Evolutionary conservation across 2,888 invertebrate species (phyloP).

Genomic region (Netelia melanura): DNA sequence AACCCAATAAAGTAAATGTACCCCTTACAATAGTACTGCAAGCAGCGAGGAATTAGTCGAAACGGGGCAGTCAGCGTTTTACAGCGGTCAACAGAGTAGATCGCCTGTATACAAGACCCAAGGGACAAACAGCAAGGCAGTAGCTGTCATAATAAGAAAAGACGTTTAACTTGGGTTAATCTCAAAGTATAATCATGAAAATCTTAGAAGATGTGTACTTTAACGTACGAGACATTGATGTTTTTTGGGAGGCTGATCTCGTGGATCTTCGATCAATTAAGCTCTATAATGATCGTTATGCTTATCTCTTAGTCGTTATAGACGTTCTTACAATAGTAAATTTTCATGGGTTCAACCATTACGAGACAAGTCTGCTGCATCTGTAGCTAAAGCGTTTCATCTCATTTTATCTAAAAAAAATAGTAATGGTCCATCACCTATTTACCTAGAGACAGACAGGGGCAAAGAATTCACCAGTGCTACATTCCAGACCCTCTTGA

Average conservation of each 20-base stretch:
- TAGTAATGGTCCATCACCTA: constrained; percentile 36
- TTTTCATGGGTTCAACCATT: constrained; percentile 71
- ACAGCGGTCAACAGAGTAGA: no score
- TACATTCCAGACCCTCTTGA: constrained; percentile 57
- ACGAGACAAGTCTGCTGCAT: constrained; percentile 67
- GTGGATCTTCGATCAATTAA: constrained; percentile 53
- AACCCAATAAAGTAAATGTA: no score
- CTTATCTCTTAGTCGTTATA: constrained; percentile 69
- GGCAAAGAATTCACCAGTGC: constrained; percentile 73
- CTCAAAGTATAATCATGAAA: no score
- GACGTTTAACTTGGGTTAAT: no score
- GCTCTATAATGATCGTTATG: constrained; percentile 61
- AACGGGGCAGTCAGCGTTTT: no score
- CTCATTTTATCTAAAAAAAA: constrained; percentile 64
- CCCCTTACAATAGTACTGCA: no score
- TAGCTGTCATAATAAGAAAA: no score
- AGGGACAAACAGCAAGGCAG: no score
- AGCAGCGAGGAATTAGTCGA: no score
- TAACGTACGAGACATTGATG: constrained; percentile 59
- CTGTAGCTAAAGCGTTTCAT: constrained; percentile 66
- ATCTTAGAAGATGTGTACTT: no score
- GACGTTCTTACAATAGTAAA: constrained; percentile 71
- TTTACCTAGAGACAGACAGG: constrained; percentile 70
- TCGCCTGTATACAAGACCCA: no score
- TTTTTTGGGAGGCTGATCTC: constrained; percentile 64